These are phyloP conservation scores for Mactromeris polynyma DNA, from an alignment of 2,888 invertebrate species.

Conservation along the genomic window DNA sequence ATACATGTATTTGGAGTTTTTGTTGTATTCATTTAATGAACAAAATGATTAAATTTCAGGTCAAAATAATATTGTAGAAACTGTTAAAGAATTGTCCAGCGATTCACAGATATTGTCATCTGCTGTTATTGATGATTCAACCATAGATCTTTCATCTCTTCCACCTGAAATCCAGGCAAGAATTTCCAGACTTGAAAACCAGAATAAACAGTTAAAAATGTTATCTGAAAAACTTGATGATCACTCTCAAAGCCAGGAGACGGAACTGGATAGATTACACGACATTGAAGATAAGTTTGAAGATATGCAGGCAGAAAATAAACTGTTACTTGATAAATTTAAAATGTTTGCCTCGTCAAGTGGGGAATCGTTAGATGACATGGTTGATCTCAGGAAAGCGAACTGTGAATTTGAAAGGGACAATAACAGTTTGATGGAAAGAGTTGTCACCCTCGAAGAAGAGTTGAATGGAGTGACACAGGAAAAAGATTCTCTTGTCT, in stretches of 20 bases:
- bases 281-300: constrained; percentile 38
- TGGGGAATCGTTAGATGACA: constrained; percentile 33
- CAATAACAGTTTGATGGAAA: constrained; percentile 74
- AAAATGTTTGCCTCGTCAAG: constrained; percentile 50
- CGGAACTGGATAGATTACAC: constrained; percentile 35
- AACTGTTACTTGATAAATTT: constrained; percentile 57
- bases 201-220: constrained; percentile 65
- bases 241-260: constrained; percentile 59
- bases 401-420: constrained; percentile 67
- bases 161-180: constrained; percentile 16
- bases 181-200: constrained; percentile 33
- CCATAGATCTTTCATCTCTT: constrained; percentile 10
- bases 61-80: not conserved
- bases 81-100: not conserved
- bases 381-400: constrained; percentile 41
- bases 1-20: too few species aligned
- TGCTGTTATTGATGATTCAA: not conserved
- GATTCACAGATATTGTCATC: not conserved
- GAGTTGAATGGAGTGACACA: constrained; percentile 70
- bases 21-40: too few species aligned
- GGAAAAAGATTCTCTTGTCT: constrained; percentile 80
- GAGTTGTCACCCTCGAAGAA: constrained; percentile 75
- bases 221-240: constrained; percentile 60
- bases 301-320: constrained; percentile 60
- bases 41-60: not conserved